Base-by-base conservation (phyloP, 2,797 vertebrate genomes). In the Sarcophilus harrisii region DNA sequence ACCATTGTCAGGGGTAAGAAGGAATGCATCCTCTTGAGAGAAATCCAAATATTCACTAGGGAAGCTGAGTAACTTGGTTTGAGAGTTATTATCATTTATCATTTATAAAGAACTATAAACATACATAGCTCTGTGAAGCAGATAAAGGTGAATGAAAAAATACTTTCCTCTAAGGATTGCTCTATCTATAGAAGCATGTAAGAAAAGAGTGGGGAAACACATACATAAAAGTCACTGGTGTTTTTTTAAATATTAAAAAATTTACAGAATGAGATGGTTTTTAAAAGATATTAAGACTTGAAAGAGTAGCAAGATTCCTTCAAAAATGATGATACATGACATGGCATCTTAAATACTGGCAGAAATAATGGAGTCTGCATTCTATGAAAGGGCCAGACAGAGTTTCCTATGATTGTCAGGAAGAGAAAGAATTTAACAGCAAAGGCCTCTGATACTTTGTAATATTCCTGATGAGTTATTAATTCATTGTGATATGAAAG, bases 281-380 rank as follows among this genome's bases (percentile, higher is more conserved):
- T 90, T 32, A 95, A 87, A 49, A 62, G 62, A 89, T 45, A 94
- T 24, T 90, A 66, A 13, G 58, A 91, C 90, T 49, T 81, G 54
- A 94, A 27, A 92, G 16, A 55, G 14, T 66, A 93, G 0, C 29
- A 45, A 92, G 16, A 5, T 73, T 73, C 27, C 29, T 93, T 94
- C 66, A 95, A 97, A 95, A 55, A 21, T 91, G 93, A 54, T 94
- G 54, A 92, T 93, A 90, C 18, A 32, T 96, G 89, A 93, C 38
- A 93, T 91, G 91, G 58, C 81, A 93, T 5, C 38, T 49, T 59
- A 95, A 92, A 57, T 1, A 1, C n/a, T 93, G 73, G 27, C 12
- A 90, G 32, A 60, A 49, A 14, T 90, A 92, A 94, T 45, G 73
- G 90, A 91, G 28, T 38, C 6, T 92, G n/a, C 18, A 27, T 3